Evolutionary conservation across 2,797 vertebrate genomes (phyloP), one percentile per base, ranked within the genome.

Genomic region (Natrix natrix): DNA sequence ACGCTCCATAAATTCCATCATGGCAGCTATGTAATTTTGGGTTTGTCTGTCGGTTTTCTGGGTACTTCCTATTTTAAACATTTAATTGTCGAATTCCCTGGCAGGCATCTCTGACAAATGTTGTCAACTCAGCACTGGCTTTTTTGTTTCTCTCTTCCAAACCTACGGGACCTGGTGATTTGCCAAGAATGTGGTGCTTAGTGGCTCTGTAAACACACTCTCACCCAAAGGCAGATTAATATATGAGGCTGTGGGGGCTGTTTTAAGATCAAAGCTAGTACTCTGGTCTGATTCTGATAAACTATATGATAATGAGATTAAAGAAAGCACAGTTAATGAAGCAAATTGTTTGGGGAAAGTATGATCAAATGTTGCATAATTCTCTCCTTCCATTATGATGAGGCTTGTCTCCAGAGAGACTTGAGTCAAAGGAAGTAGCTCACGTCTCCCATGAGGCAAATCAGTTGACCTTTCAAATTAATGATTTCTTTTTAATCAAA

Each of bases 21-120:
- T 94, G 63, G 91, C 93, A 97, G 96, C 92, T 69, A 92, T 0
- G 43, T 94, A 94, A 90, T 54, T 95, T 95, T 91, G 92, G 94
- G 83, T 91, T 89, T 59, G 91, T 92, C 56, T 93, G 93, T 94
- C 90, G 87, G 22, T 90, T 28, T 90, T 88, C 78, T 94, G 90
- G 52, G 48, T 89, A 87, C 94, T 95, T 92, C 93, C 93, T 93
- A 94, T 91, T 92, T 92, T 89, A 93, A 95, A 94, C 87, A 87
- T 32, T 92, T 93, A 0, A 87, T 63, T 93, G 83, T 57, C 92
- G 89, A 93, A 87, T 95, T 95, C 88, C 17, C 2, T 91, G 93
- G 87, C 91, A 94, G 22, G 96, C 95, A 83, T 66, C 94, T 94
- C 22, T 95, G 95, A 92, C 13, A 93, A 96, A 66, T 93, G 87